Evolutionary conservation across 2,113 vertebrate species (phyloP).

Genomic region (Cervus canadensis): DNA sequence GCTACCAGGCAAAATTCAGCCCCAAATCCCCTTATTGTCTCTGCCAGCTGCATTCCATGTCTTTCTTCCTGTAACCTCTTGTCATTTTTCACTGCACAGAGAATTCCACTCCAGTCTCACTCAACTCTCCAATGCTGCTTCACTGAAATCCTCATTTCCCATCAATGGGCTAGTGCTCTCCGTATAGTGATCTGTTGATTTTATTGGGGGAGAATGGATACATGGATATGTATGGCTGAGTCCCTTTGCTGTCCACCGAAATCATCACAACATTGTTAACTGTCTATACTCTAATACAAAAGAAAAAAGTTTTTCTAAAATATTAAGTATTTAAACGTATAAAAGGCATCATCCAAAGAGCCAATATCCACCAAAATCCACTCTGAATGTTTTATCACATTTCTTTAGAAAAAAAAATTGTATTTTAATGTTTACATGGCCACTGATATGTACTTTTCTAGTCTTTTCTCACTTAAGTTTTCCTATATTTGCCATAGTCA

Average conservation of each 20-base stretch:
- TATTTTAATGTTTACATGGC: neutral
- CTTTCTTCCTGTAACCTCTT: neutral
- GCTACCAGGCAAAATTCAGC: neutral
- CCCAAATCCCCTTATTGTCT: neutral
- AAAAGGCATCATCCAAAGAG: neutral
- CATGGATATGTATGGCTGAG: neutral
- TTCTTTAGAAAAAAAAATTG: neutral
- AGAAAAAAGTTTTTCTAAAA: neutral
- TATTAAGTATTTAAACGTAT: neutral
- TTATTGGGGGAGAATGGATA: neutral
- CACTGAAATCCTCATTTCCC: slow-evolving; percentile 14
- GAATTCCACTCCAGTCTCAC: neutral
- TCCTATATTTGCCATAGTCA: neutral
- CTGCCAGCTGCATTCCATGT: no score
- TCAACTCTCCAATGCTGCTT: neutral
- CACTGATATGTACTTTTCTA: neutral
- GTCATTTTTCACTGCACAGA: neutral
- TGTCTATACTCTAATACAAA: neutral
- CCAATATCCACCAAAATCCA: neutral
- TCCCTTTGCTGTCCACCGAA: neutral
- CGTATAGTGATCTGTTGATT: neutral
- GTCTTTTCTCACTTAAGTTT: neutral
- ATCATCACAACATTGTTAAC: neutral
- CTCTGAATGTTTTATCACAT: neutral
- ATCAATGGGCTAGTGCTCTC: neutral